These are phyloP conservation scores for Podargus strigoides DNA, from an alignment of 2,797 vertebrate species.

Conservation along the genomic window DNA sequence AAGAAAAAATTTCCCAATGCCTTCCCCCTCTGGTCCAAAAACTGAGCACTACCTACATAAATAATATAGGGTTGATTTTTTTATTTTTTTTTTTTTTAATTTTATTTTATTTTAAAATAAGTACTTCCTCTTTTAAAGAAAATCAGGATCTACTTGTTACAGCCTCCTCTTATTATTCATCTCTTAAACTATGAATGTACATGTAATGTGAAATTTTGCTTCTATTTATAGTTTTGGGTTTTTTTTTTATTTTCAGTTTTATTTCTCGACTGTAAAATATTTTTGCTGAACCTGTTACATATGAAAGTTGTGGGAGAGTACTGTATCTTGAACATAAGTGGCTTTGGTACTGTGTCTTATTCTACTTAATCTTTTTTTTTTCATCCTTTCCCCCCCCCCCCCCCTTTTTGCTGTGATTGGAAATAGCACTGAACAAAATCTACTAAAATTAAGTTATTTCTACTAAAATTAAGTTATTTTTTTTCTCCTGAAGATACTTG, in stretches of 20 bases:
- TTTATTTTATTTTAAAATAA: no score
- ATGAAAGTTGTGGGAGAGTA: slow-evolving; percentile 64
- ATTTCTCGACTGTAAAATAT: slow-evolving; percentile 64
- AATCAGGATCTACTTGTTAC: slow-evolving; percentile 45
- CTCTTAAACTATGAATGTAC: slow-evolving; percentile 67
- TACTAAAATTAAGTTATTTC: slow-evolving; percentile 70
- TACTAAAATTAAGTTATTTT: slow-evolving; percentile 69
- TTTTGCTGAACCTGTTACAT: slow-evolving; percentile 69
- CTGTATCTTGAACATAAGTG: slow-evolving; percentile 62
- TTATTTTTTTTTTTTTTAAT: background rate
- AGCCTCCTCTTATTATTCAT: slow-evolving; percentile 49
- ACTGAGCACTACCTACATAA: slow-evolving; percentile 56
- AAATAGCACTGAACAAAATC: slow-evolving; percentile 70
- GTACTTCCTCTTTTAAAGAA: slow-evolving; percentile 32
- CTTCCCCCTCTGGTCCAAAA: slow-evolving; percentile 27
- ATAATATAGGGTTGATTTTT: slow-evolving; percentile 1
- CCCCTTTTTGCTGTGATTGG: slow-evolving; percentile 55
- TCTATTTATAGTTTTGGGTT: slow-evolving; percentile 62
- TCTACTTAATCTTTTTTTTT: slow-evolving; percentile 52
- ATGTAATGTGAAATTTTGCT: slow-evolving; percentile 72
- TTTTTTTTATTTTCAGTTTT: slow-evolving; percentile 40
- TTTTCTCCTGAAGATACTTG: slow-evolving; percentile 75
- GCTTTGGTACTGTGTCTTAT: slow-evolving; percentile 72
- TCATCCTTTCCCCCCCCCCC: no score
- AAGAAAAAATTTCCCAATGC: slow-evolving; percentile 24